Conservation (phyloP, 2,888 invertebrate genomes). For the Priocnemis perturbator region DNA sequence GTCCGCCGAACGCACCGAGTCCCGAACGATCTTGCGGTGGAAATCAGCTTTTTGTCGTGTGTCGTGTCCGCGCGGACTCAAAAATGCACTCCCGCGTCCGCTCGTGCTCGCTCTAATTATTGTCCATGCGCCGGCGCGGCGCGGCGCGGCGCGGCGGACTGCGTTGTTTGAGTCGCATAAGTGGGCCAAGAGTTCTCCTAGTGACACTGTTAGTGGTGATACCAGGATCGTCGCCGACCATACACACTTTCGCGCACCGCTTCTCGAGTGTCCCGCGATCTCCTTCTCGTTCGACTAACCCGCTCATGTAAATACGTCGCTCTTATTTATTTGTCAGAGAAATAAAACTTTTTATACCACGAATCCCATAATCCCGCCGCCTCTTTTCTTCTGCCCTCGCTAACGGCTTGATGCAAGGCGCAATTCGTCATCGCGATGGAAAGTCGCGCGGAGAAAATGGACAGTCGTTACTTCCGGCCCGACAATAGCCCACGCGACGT, state of each 20-base stretch:
- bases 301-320: slow-evolving; percentile 48
- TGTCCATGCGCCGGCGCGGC: too few species aligned
- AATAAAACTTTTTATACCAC: not conserved
- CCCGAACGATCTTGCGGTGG: too few species aligned
- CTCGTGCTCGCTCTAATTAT: too few species aligned
- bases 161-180: not conserved
- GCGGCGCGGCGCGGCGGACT: too few species aligned
- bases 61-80: too few species aligned
- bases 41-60: too few species aligned
- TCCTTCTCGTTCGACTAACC: slow-evolving; percentile 1
- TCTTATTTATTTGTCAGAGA: slow-evolving; percentile 56
- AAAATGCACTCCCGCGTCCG: too few species aligned
- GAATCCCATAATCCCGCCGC: not conserved
- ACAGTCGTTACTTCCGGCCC: slow-evolving; percentile 59
- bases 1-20: too few species aligned
- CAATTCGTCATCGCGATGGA: slow-evolving; percentile 34
- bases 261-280: slow-evolving; percentile 5
- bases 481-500: slow-evolving; percentile 28
- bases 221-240: not conserved
- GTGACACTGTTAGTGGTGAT: slow-evolving; percentile 8
- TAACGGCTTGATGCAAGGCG: not conserved
- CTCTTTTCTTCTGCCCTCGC: not conserved
- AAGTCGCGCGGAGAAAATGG: slow-evolving; percentile 63
- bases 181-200: not conserved
- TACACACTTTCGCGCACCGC: slow-evolving; percentile 12